These are phyloP conservation scores for Syritta pipiens DNA, from an alignment of 2,888 invertebrate species.

Conservation along the genomic window DNA sequence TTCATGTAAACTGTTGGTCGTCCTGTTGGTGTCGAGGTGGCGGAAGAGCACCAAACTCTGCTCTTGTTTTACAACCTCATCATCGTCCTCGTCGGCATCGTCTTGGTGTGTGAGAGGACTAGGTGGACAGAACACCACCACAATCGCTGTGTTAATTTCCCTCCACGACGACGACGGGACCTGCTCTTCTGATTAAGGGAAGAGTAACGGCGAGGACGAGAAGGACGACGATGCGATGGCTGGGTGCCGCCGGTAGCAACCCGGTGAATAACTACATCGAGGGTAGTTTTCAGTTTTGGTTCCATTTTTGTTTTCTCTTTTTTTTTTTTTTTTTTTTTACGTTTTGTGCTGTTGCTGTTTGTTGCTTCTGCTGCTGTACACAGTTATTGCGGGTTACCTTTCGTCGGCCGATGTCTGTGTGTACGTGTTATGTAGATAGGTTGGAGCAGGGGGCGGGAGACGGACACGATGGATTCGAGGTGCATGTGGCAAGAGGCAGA, in stretches of 20 bases:
- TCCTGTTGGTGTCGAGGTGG: slow-evolving; percentile 26
- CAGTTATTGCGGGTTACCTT: slow-evolving; percentile 66
- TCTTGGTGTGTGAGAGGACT: background rate
- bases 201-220: background rate
- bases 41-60: slow-evolving; percentile 38
- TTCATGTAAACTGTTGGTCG: slow-evolving; percentile 24
- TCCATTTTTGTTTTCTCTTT: slow-evolving; percentile 6
- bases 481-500: slow-evolving; percentile 23
- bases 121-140: slow-evolving; percentile 34
- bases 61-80: slow-evolving; percentile 65
- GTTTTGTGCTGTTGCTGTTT: slow-evolving; percentile 10
- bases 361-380: slow-evolving; percentile 45
- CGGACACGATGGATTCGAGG: slow-evolving; percentile 55
- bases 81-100: slow-evolving; percentile 26
- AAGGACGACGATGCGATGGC: background rate
- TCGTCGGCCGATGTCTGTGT: slow-evolving; percentile 44
- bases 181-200: slow-evolving; percentile 25
- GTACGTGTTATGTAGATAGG: slow-evolving; percentile 18
- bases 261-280: slow-evolving; percentile 49
- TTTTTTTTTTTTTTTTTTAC: slow-evolving; percentile 17
- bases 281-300: slow-evolving; percentile 65
- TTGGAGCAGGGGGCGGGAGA: slow-evolving; percentile 48
- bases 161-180: background rate
- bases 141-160: slow-evolving; percentile 38
- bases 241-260: slow-evolving; percentile 20